Base-by-base conservation (phyloP, 35 echinoderm and acorn worm species). In the Holothuria glaberrima region DNA sequence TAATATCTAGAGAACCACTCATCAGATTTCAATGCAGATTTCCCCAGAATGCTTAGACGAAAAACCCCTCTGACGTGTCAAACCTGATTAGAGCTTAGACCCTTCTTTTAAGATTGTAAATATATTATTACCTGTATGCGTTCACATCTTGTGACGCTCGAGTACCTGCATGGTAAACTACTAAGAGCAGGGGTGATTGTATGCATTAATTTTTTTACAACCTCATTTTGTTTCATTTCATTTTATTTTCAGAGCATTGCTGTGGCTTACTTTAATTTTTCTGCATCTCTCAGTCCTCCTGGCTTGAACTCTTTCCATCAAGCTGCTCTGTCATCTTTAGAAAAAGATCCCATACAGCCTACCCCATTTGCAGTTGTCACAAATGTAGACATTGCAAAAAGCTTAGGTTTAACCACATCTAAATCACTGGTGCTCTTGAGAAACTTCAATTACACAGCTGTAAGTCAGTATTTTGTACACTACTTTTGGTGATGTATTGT, bases 231-330 rank as follows among this genome's bases (percentile, higher is more conserved):
- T 69, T 69, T 69, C 9, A 27, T 21, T 41, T 41, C 0, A 10
- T 27, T 69, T 30, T 83, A 87, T 36, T 48, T 89, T 31, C 60
- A 98, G 96, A 86, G 72, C 63, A 61, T 94, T 25, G 90, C 88
- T 18, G 70, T 98, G 20, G 93, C 76, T 20, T 90, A 94, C 70
- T 98, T 98, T 83, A 90, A 94, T 65, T 94, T 88, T 24, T 82
- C 65, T 14, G 44, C n/a, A n/a, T 86, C 83, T 14, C 87, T 68
- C 27, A 64, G 25, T 30, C 90, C 91, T 5, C 61, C 44, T 33
- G 96, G 96, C 12, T 90, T 90, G 61, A 73, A 35, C 61, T 92
- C 91, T 9, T 98, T 90, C 68, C 90, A 95, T 59, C 88, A 92
- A 65, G 96, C 96, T 29, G 75, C 96, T 0, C 66, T 92, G 26